Evolutionary conservation across 2,113 vertebrate species (phyloP).

Genomic region (Corvus cornix): DNA sequence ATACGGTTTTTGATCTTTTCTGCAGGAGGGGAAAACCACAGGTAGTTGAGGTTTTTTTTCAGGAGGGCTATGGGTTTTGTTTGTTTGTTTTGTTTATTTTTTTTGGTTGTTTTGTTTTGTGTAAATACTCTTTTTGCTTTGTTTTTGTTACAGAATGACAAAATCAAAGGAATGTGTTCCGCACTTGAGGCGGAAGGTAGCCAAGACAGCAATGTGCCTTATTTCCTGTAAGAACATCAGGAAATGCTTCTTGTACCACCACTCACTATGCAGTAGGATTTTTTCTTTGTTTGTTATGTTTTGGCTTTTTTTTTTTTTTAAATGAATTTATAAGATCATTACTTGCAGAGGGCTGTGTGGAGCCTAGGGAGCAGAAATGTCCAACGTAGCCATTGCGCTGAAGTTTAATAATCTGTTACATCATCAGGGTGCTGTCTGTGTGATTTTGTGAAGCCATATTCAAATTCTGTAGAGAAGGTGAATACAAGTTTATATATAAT

Average conservation of each 20-base stretch:
- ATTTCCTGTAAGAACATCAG: slow-evolving; percentile 11
- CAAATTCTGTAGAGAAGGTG: background rate
- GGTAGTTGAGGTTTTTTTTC: background rate
- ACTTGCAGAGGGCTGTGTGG: background rate
- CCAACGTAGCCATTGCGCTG: rapidly evolving
- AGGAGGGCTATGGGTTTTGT: background rate
- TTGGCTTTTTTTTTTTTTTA: background rate
- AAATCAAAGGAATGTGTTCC: background rate
- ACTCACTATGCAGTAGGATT: background rate
- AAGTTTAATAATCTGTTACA: background rate
- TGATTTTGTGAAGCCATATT: background rate
- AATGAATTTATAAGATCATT: background rate
- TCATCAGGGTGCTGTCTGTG: background rate
- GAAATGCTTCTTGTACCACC: background rate
- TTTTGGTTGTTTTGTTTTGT: background rate
- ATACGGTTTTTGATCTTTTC: background rate
- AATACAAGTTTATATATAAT: background rate
- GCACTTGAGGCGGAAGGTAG: background rate
- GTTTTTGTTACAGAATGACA: background rate
- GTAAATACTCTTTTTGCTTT: background rate
- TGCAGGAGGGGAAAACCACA: background rate
- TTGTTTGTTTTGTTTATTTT: background rate
- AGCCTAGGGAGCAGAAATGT: background rate
- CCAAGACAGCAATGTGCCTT: background rate
- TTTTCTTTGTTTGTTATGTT: background rate